Evolutionary conservation across 2,113 vertebrate genomes (phyloP).

Genomic region (Nothocercus nigrocapillus): DNA sequence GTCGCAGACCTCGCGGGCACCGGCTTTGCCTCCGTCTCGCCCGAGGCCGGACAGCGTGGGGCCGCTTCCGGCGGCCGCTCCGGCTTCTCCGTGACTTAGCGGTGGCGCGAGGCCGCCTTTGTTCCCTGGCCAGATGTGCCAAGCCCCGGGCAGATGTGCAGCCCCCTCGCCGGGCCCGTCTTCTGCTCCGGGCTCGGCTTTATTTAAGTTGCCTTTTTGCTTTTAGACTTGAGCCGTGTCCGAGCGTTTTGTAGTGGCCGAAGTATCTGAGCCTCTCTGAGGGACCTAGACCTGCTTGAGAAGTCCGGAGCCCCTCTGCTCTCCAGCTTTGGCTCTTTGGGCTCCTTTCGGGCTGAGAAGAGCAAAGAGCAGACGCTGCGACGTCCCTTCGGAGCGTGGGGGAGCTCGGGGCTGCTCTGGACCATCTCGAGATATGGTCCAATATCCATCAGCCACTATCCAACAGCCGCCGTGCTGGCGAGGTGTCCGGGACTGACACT

Average conservation of each 20-base stretch:
- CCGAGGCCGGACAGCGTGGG: conserved; percentile 34
- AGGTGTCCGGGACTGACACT: not conserved
- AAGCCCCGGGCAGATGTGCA: not conserved
- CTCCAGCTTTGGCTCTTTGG: too few relatives aligned
- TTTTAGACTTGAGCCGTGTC: not conserved
- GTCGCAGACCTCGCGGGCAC: conserved; percentile 59
- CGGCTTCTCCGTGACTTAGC: conserved; percentile 67
- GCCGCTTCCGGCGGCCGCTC: conserved; percentile 46
- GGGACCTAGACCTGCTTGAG: fast-evolving
- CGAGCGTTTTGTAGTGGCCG: not conserved
- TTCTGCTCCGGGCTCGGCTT: fast-evolving
- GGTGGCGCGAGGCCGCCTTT: not conserved
- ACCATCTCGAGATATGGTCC: too few relatives aligned
- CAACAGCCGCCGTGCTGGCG: fast-evolving
- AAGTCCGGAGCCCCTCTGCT: not conserved
- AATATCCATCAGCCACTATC: too few relatives aligned
- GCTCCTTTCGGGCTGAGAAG: too few relatives aligned
- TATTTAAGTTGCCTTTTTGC: not conserved
- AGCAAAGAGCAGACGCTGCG: too few relatives aligned
- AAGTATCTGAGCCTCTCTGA: fast-evolving
- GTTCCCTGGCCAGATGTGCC: not conserved
- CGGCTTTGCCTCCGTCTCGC: conserved; percentile 30
- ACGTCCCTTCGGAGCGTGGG: too few relatives aligned
- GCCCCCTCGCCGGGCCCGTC: not conserved
- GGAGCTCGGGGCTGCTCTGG: too few relatives aligned